These are phyloP conservation scores for Pristionchus entomophagus DNA, from an alignment of 2,888 invertebrate genomes.

Conservation along the genomic window DNA sequence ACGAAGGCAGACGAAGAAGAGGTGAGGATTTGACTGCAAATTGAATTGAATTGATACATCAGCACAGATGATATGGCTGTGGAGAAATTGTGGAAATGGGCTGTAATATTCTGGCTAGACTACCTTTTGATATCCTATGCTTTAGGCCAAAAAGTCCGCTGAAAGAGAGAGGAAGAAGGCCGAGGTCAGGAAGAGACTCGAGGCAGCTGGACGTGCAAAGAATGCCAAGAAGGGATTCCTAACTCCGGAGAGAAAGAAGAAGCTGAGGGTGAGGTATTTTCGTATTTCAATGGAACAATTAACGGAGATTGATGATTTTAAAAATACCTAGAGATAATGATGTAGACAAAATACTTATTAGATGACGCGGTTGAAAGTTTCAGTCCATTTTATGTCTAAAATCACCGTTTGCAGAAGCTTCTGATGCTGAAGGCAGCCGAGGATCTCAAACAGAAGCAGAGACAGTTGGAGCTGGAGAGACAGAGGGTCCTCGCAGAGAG, in stretches of 20 bases:
- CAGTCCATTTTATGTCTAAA: neutral
- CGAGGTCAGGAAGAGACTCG: constrained; percentile 97
- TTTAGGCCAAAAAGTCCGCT: constrained; percentile 86
- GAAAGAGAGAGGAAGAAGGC: constrained; percentile 98
- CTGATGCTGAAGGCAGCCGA: constrained; percentile 99
- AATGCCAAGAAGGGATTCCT: constrained; percentile 98
- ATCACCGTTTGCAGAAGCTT: constrained; percentile 84
- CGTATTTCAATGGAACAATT: too few relatives aligned
- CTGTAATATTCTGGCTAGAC: too few relatives aligned
- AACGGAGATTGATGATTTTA: neutral
- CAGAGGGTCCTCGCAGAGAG: constrained; percentile 95
- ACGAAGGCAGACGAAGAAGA: constrained; percentile 2
- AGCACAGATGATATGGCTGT: too few relatives aligned
- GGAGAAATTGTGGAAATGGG: too few relatives aligned
- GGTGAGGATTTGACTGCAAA: neutral
- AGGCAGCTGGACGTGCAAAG: constrained; percentile 97
- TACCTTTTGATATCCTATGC: too few relatives aligned
- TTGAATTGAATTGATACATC: neutral
- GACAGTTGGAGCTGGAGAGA: constrained; percentile 97
- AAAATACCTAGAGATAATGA: neutral
- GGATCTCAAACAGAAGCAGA: constrained; percentile 99
- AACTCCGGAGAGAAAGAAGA: constrained; percentile 99
- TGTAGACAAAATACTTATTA: neutral
- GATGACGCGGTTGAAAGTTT: neutral
- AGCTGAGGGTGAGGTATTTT: constrained; percentile 93